phyloP scores from a whole-genome alignment of 2,113 vertebrate genomes.

The rabbit (Oryctolagus cuniculus) region mOryCun1.1 NC_091447.1:50197501-50198000 shows the following conservation, averaged over 20 bases:
- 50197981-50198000: slow-evolving; percentile 70
- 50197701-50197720: not conserved
- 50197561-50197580: slow-evolving; percentile 44
- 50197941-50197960: slow-evolving; percentile 76
- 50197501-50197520: not conserved
- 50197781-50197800: slow-evolving; percentile 65
- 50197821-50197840: slow-evolving; percentile 57
- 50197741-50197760: slow-evolving; percentile 58
- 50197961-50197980: slow-evolving; percentile 71
- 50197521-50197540: not conserved
- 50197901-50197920: slow-evolving; percentile 40
- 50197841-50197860: slow-evolving; percentile 55
- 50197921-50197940: slow-evolving; percentile 51
- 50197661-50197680: not conserved
- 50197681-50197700: not conserved
- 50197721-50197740: slow-evolving; percentile 64
- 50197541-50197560: not conserved
- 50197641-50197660: not conserved
- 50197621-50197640: not conserved
- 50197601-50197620: not conserved
- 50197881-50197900: slow-evolving; percentile 31
- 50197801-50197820: slow-evolving; percentile 38
- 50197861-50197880: slow-evolving; percentile 55
- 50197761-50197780: slow-evolving; percentile 68
- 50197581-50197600: slow-evolving; percentile 25